A percentile compares a stretch with the other conserved stretches of the same genome.
Evolutionary conservation across 2,888 invertebrate species (phyloP).

Genomic region (Eurytoma adleriae): DNA sequence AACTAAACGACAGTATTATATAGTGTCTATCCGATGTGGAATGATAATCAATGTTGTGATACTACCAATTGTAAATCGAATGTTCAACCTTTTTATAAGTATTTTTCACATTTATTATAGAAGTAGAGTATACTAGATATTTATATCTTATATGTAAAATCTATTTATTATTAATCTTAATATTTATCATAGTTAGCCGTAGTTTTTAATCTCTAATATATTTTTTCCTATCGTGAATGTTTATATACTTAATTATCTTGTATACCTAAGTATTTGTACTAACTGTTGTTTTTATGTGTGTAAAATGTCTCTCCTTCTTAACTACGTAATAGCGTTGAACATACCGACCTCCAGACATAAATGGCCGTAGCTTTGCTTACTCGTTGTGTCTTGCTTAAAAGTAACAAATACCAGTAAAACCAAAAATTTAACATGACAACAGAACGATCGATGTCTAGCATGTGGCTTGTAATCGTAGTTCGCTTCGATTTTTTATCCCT

Average conservation of each 20-base stretch:
- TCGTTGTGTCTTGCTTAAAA: slow-evolving; percentile 39
- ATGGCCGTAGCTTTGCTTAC: slow-evolving; percentile 36
- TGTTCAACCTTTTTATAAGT: slow-evolving; percentile 48
- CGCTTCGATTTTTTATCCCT: slow-evolving; percentile 37
- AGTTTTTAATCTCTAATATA: slow-evolving; percentile 27
- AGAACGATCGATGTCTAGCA: slow-evolving; percentile 47
- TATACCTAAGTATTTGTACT: slow-evolving; percentile 37
- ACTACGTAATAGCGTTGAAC: slow-evolving; percentile 22
- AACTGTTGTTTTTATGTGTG: slow-evolving; percentile 33
- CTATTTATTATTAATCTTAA: slow-evolving; percentile 17
- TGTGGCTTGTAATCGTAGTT: slow-evolving; percentile 51
- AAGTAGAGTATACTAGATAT: slow-evolving; percentile 40
- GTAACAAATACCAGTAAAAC: slow-evolving; percentile 5
- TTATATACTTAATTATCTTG: slow-evolving; percentile 31
- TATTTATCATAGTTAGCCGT: slow-evolving; percentile 22
- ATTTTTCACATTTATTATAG: slow-evolving; percentile 34
- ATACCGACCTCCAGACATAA: slow-evolving; percentile 9
- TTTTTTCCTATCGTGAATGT: slow-evolving; percentile 35
- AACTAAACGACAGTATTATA: slow-evolving; percentile 40
- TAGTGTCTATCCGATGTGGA: slow-evolving; percentile 32
- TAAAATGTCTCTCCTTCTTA: slow-evolving; percentile 30
- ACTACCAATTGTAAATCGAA: slow-evolving; percentile 44
- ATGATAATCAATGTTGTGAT: slow-evolving; percentile 51
- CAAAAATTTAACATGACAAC: background rate
- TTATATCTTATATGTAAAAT: slow-evolving; percentile 11